Evolutionary conservation across 2,888 invertebrate species (phyloP), one percentile per base, ranked within the genome.

Genomic region (Baronia brevicornis): DNA sequence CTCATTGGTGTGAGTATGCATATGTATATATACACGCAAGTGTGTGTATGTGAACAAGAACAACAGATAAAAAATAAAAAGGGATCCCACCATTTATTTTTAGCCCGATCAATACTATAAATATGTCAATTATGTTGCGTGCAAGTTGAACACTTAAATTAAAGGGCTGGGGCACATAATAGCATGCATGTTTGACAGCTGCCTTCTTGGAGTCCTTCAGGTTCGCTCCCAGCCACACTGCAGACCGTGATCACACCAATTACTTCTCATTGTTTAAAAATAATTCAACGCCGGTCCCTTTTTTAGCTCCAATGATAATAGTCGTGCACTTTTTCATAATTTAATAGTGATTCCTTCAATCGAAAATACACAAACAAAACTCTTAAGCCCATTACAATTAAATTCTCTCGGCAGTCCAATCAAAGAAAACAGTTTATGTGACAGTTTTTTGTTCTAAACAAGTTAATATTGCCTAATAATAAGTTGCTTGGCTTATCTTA

Each of bases 121-220:
- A 36, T 36, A 30, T 36, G 36, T 36, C 36, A 36, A 28, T 36
- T 36, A 36, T 23, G 32, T 27, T 31, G 31, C 23, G 36, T 11
- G 31, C 36, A 36, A 33, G 6, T 33, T 33, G 27, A 14, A 15
- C 26, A 17, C 15, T 26, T 26, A 33, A 36, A 28, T 36, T 31
- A 36, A 36, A 36, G 36, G 32, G 20, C 31, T 32, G 31, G 36
- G 20, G 23, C 36, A 31, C 32, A 31, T 36, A 36, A 36, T 36
- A 31, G 36, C 36, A 28, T 31, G 28, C 31, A 23, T 31, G 36
- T 28, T 36, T 36, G 36, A 36, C 36, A 31, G 36, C 31, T 36
- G 36, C 31, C 22, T 27, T 31, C 27, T 28, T 28, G 31, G 36
- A 9, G 36, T 23, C 14, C 36, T 8, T 12, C 22, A 20, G 8